Base-by-base conservation (phyloP, 2,113 vertebrate species). In the Oostethus manadensis region DNA sequence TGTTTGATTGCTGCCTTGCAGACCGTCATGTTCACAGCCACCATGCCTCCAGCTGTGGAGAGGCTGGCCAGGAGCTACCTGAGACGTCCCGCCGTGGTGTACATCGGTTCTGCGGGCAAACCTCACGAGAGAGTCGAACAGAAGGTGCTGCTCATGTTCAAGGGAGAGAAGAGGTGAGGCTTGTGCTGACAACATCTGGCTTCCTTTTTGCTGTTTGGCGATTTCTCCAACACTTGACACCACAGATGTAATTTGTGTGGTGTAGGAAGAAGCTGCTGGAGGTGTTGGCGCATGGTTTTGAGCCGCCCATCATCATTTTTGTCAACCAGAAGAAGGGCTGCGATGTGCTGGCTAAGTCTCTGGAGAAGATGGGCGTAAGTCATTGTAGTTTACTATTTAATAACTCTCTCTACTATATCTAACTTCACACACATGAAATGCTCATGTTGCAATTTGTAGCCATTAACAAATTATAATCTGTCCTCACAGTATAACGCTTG, bases 241-340 rank as follows among this genome's bases (percentile, higher is more conserved):
- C 5, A 33, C 29, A 33, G 8, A 33, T 46, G 8, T 58, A 0
- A 67, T 22, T 7, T 70, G 8, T 74, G 62, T 15, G 18, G 8
- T 64, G 57, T 86, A 99, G 97, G 90, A 99, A 99, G 91, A 99
- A 96, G 87, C 89, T 99, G 54, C 69, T 99, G 77, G 91, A 93
- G 61, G 94, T 98, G 62, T 83, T 99, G 85, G 87, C 94, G 0
- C 91, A 91, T 54, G 97, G 96, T 59, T 99, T 99, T 33, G 96
- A 99, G 78, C 97, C 97, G 0, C 97, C 97, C 45, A 99, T 99
- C 86, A 99, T 99, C 81, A 99, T 99, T 80, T 99, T 99, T 0
- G 95, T 99, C 90, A 98, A 99, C 88, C 97, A 99, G 83, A 99
- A 99, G 92, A 99, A 99, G 76, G 97, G 97, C 64, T 95, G 93